Evolutionary conservation across 2,797 vertebrate species (phyloP).

Genomic region (Emys orbicularis): DNA sequence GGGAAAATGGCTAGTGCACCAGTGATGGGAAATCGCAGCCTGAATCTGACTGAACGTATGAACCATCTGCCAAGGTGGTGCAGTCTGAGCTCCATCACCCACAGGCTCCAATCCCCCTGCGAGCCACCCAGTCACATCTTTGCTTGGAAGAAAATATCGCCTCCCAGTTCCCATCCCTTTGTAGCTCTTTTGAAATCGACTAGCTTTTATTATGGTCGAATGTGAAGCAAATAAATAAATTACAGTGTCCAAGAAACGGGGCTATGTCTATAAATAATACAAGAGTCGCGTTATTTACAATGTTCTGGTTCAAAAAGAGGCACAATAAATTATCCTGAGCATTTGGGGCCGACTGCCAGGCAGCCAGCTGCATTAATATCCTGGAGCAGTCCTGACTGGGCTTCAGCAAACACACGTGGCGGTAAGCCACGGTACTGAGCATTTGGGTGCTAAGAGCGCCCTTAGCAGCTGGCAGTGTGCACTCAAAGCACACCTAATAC

Average conservation of each 20-base stretch:
- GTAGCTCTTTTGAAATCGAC: background rate
- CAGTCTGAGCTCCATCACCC: background rate
- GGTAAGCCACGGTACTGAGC: background rate
- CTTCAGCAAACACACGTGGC: background rate
- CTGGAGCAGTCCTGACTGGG: background rate
- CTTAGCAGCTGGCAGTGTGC: background rate
- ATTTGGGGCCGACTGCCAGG: fast-evolving
- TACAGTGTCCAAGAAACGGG: background rate
- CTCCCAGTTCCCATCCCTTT: background rate
- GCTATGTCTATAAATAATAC: conserved; percentile 63
- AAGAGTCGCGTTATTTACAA: conserved; percentile 39
- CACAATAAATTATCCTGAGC: conserved; percentile 51
- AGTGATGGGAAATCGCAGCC: background rate
- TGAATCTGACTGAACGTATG: background rate
- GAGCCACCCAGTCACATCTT: background rate
- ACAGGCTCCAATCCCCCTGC: background rate
- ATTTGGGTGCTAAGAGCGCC: background rate
- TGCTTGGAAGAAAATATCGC: background rate
- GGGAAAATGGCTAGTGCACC: background rate
- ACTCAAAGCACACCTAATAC: background rate
- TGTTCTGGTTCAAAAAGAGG: conserved; percentile 7
- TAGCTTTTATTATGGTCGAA: background rate
- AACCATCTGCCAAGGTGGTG: background rate
- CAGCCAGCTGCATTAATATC: background rate
- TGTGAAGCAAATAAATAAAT: conserved; percentile 66